Conservation (phyloP, 2,113 vertebrate genomes). For the Pteruthius melanotis region DNA sequence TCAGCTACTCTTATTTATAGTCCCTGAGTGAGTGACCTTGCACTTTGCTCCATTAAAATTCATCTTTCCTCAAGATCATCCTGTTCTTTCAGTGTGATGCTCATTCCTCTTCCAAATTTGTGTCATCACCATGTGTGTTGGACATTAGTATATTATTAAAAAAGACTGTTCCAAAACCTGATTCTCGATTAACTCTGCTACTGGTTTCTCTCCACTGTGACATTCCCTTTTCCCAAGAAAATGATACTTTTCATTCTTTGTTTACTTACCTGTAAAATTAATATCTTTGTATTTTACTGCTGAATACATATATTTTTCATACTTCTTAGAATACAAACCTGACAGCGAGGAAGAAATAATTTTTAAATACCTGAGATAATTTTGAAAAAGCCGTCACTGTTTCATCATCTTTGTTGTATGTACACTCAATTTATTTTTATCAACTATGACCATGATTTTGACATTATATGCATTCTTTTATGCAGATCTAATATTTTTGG, state of each 20-base stretch:
- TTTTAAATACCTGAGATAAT: background rate
- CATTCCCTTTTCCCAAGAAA: background rate
- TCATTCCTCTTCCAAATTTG: background rate
- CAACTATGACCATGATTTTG: background rate
- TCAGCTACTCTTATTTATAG: background rate
- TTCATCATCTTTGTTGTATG: background rate
- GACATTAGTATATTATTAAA: background rate
- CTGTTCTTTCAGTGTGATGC: background rate
- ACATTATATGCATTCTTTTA: background rate
- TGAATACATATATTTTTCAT: background rate
- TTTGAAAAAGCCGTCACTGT: background rate
- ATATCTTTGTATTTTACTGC: background rate
- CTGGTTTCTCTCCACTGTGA: background rate
- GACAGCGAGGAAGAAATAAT: background rate
- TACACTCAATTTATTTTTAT: background rate
- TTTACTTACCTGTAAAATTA: constrained; percentile 1
- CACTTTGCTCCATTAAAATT: constrained; percentile 3
- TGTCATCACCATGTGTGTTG: background rate
- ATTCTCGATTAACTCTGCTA: background rate
- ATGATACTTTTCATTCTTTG: background rate
- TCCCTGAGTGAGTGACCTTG: constrained; percentile 1
- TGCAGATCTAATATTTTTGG: background rate
- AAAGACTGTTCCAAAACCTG: background rate
- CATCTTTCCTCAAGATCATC: background rate
- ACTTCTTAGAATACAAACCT: background rate